Conservation (phyloP, 2,888 invertebrate genomes). For the Dynastes maya region DNA sequence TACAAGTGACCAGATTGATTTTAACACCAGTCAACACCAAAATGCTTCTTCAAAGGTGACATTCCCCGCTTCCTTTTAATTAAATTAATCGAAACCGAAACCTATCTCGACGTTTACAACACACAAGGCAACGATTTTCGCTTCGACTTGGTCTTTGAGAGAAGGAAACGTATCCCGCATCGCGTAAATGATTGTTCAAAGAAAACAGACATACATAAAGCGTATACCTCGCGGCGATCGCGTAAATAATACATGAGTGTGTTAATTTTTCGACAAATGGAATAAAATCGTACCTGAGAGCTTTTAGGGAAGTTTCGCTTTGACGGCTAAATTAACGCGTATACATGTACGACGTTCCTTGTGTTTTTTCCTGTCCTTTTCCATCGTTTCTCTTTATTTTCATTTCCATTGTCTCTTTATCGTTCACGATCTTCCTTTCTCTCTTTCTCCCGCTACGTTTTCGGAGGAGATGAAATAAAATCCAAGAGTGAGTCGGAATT, state of each 20-base stretch:
- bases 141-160: too few relatives aligned
- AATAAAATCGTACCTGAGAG: constrained; percentile 29
- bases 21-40: too few relatives aligned
- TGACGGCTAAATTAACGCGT: constrained; percentile 41
- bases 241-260: constrained; percentile 25
- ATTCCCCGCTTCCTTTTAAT: too few relatives aligned
- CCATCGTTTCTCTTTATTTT: not conserved
- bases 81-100: too few relatives aligned
- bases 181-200: too few relatives aligned
- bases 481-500: constrained; percentile 23
- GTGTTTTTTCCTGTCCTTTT: not conserved
- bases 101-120: too few relatives aligned
- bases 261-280: constrained; percentile 32
- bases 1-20: too few relatives aligned
- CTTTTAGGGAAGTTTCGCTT: constrained; percentile 21
- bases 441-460: not conserved
- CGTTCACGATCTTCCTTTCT: not conserved
- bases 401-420: not conserved
- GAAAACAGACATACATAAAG: too few relatives aligned
- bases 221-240: too few relatives aligned
- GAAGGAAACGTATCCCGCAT: too few relatives aligned
- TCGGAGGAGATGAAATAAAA: constrained; percentile 30
- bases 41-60: too few relatives aligned
- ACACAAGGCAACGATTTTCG: too few relatives aligned
- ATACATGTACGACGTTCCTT: not conserved